phyloP scores from a whole-genome alignment of 2,888 invertebrate genomes.

The Ophioninae sp. region DNA sequence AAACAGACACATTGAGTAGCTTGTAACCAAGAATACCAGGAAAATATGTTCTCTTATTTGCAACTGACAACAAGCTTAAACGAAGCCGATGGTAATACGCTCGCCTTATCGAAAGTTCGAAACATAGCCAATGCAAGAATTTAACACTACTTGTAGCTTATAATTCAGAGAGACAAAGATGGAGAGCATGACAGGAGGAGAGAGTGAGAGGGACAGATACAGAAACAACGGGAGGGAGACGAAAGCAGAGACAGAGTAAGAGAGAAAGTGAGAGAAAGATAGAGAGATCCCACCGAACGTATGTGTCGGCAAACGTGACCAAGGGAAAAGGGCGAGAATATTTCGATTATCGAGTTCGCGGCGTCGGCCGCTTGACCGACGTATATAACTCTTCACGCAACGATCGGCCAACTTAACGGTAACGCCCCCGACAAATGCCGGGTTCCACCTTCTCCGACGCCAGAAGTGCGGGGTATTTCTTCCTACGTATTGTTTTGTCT shows the following conservation, averaged over 20 bases:
- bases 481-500: slow-evolving; percentile 57
- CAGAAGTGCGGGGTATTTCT: slow-evolving; percentile 54
- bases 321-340: slow-evolving; percentile 69
- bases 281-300: not conserved
- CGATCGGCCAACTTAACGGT: slow-evolving; percentile 79
- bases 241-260: not conserved
- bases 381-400: slow-evolving; percentile 70
- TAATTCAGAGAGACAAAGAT: no score
- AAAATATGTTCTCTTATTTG: no score
- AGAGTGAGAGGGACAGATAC: not conserved
- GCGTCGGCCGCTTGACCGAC: slow-evolving; percentile 63
- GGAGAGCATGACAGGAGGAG: not conserved
- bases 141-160: no score
- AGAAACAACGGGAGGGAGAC: not conserved
- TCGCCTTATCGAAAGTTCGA: no score
- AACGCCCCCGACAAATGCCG: slow-evolving; percentile 77
- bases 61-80: no score
- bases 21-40: no score
- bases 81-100: no score
- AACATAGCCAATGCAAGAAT: no score
- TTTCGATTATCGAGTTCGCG: slow-evolving; percentile 78
- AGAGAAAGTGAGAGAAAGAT: not conserved
- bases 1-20: no score
- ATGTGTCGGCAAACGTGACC: slow-evolving; percentile 29
- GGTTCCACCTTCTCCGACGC: slow-evolving; percentile 75